Percentiles rank a stretch among this genome's conserved stretches.
These are phyloP conservation scores for Marmota monax DNA, from an alignment of 2,113 vertebrate species.

Conservation along the genomic window DNA sequence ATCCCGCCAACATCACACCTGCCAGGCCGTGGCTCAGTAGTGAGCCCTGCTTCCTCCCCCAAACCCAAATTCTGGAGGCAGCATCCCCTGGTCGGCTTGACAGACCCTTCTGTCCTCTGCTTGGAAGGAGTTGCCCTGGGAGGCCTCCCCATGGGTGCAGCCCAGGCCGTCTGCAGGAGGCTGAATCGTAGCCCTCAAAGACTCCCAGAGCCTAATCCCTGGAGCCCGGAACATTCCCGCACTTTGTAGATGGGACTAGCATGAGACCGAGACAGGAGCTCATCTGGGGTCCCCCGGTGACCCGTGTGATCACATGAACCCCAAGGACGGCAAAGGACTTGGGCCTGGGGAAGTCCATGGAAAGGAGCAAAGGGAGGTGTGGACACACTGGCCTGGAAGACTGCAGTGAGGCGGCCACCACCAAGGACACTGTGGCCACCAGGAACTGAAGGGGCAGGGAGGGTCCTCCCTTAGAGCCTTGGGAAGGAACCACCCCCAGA, in stretches of 20 bases:
- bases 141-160: no score
- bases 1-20: fast-evolving
- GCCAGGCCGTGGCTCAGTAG: fast-evolving
- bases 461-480: neutral
- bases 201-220: fast-evolving
- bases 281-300: fast-evolving
- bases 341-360: fast-evolving
- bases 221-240: neutral
- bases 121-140: neutral
- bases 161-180: neutral
- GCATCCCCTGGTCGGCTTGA: no score
- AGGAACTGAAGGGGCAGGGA: no score
- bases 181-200: neutral
- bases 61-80: neutral
- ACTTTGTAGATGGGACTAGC: fast-evolving
- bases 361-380: no score
- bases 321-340: fast-evolving
- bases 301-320: neutral
- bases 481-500: fast-evolving
- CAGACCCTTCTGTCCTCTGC: neutral
- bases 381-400: neutral
- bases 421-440: neutral
- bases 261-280: neutral
- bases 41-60: neutral
- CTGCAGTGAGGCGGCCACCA: fast-evolving